A percentile compares a stretch with the other conserved stretches of the same genome.
These are phyloP conservation scores for Cygnus buccinator DNA, from an alignment of 2,113 vertebrate species.

Conservation along the genomic window DNA sequence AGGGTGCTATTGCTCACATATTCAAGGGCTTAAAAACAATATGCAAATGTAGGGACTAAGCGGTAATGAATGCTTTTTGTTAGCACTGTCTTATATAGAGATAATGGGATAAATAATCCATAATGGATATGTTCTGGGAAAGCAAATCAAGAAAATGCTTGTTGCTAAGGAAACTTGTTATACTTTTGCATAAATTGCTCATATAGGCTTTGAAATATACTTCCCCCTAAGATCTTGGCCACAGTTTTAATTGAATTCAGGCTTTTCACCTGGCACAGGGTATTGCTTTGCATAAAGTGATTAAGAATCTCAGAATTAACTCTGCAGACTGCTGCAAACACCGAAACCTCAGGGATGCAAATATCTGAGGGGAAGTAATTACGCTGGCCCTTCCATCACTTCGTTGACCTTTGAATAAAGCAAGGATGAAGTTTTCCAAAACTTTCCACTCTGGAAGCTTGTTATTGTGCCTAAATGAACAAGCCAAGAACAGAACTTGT, in stretches of 20 bases:
- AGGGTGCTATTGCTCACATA: neutral
- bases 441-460: neutral
- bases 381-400: neutral
- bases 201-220: neutral
- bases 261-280: neutral
- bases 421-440: neutral
- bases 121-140: neutral
- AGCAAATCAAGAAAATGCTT: neutral
- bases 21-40: neutral
- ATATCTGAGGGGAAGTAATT: neutral
- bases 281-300: neutral
- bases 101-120: conserved; percentile 32
- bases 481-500: neutral
- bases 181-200: neutral
- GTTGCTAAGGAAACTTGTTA: conserved; percentile 6
- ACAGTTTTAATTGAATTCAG: neutral
- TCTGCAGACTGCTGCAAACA: neutral
- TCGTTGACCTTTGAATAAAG: neutral
- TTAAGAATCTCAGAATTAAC: neutral
- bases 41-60: neutral
- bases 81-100: neutral
- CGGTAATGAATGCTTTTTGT: neutral
- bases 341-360: neutral
- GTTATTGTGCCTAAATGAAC: neutral
- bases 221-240: neutral